A percentile compares a stretch with the other conserved stretches of the same genome.
These are phyloP conservation scores for Trichonephila clavipes DNA, from an alignment of 1,140 invertebrate species.

Conservation along the genomic window DNA sequence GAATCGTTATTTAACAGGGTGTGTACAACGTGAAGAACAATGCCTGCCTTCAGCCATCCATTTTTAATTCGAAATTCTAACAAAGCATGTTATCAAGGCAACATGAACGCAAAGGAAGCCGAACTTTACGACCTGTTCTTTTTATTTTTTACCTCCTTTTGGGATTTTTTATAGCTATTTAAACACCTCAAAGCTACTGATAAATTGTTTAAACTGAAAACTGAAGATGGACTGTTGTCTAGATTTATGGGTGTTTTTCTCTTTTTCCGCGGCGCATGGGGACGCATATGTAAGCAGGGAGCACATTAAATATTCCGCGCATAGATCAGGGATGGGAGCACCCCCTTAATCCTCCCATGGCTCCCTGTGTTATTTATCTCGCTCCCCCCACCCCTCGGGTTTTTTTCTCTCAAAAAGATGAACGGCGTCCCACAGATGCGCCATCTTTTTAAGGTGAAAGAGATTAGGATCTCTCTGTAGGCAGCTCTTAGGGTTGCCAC, in stretches of 20 bases:
- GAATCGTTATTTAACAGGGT: not conserved
- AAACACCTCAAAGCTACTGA: conserved; percentile 61
- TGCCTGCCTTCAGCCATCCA: not conserved
- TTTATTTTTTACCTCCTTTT: not conserved
- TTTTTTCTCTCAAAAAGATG: conserved; percentile 20
- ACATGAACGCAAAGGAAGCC: not conserved
- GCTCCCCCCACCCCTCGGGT: not conserved
- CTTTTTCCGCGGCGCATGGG: conserved; percentile 27
- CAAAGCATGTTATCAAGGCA: not conserved
- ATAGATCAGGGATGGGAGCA: conserved; percentile 68
- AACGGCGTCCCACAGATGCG: conserved; percentile 58
- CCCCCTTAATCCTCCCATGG: conserved; percentile 12
- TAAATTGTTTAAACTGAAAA: conserved; percentile 54
- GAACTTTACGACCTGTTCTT: not conserved
- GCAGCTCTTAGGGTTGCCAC: conserved; percentile 52
- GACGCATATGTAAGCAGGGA: conserved; percentile 71
- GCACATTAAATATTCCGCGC: conserved; percentile 72
- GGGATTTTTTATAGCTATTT: conserved; percentile 66
- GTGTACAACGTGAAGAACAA: not conserved
- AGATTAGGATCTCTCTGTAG: conserved; percentile 62
- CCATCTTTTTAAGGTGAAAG: conserved; percentile 70
- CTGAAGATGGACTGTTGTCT: conserved; percentile 54
- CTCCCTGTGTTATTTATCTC: not conserved
- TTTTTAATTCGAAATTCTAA: not conserved
- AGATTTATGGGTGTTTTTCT: conserved; percentile 66